Percentiles rank a stretch among this genome's conserved stretches.
These are phyloP conservation scores for Scaptomyza reducta DNA, from an alignment of 2,888 invertebrate genomes.

Conservation along the genomic window DNA sequence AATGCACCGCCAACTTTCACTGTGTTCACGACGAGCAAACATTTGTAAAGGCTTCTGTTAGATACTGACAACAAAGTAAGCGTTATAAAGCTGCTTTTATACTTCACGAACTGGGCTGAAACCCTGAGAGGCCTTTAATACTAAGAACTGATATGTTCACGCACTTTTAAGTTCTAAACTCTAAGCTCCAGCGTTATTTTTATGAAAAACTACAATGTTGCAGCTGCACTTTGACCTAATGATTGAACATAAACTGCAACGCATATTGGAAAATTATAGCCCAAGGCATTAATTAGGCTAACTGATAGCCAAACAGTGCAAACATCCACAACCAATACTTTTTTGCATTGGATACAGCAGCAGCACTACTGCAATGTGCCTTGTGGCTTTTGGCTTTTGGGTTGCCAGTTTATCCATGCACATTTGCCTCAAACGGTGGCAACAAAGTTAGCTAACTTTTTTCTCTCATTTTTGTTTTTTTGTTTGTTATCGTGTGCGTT, in stretches of 20 bases:
- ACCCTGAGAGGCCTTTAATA: neutral
- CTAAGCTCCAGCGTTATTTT: neutral
- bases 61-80: neutral
- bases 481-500: slow-evolving; percentile 64
- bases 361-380: neutral
- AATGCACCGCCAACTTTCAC: slow-evolving; percentile 9
- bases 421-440: slow-evolving; percentile 30
- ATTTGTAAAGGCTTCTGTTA: neutral
- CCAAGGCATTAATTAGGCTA: slow-evolving; percentile 29
- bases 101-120: slow-evolving; percentile 2
- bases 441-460: slow-evolving; percentile 63
- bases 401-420: slow-evolving; percentile 8
- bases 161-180: neutral
- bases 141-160: neutral
- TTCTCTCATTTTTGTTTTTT: neutral
- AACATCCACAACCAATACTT: slow-evolving; percentile 18
- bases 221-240: slow-evolving; percentile 25
- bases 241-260: slow-evolving; percentile 31
- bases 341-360: slow-evolving; percentile 6
- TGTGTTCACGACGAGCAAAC: neutral
- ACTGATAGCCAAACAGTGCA: slow-evolving; percentile 21
- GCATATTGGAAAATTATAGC: slow-evolving; percentile 44
- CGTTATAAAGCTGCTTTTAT: slow-evolving; percentile 13
- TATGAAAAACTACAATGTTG: slow-evolving; percentile 16
- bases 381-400: neutral